Evolutionary conservation across 2,797 vertebrate genomes (phyloP).

Genomic region (Coilia nasus): DNA sequence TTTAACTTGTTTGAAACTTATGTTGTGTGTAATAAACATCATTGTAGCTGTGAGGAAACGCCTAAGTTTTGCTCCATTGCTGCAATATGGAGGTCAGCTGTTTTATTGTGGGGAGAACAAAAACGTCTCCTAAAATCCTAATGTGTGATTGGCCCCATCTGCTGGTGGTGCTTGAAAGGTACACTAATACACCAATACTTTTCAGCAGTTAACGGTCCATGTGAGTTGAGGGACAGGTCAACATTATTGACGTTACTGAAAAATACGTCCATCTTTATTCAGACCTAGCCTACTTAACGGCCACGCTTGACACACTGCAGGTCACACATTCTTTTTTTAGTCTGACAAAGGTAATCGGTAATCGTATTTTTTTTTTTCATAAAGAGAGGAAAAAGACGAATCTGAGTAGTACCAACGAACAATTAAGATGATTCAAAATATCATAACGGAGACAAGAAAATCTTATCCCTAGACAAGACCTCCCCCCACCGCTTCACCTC

Average conservation of each 20-base stretch:
- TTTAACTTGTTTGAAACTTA: too few relatives aligned
- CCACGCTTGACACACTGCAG: neutral
- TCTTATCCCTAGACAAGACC: neutral
- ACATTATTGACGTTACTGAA: too few relatives aligned
- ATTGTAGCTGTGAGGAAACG: too few relatives aligned
- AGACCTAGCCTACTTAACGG: too few relatives aligned
- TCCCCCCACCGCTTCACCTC: neutral
- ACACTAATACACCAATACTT: neutral
- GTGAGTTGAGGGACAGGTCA: neutral
- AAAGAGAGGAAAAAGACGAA: neutral
- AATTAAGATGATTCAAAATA: slow-evolving; percentile 1
- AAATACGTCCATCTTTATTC: too few relatives aligned
- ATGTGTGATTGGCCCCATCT: neutral
- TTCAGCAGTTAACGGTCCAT: neutral
- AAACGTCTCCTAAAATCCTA: neutral
- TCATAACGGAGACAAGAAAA: neutral
- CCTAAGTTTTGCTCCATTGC: too few relatives aligned
- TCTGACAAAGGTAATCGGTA: too few relatives aligned
- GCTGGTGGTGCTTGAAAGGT: neutral
- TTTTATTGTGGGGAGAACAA: neutral
- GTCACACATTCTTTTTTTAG: neutral
- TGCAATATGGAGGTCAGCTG: neutral
- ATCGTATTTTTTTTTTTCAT: too few relatives aligned
- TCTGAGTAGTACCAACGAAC: neutral
- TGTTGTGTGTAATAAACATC: too few relatives aligned